Percentiles rank a stretch among this genome's conserved stretches.
These are phyloP conservation scores for Mus spicilegus DNA, from an alignment of 2,113 vertebrate species.

Conservation along the genomic window DNA sequence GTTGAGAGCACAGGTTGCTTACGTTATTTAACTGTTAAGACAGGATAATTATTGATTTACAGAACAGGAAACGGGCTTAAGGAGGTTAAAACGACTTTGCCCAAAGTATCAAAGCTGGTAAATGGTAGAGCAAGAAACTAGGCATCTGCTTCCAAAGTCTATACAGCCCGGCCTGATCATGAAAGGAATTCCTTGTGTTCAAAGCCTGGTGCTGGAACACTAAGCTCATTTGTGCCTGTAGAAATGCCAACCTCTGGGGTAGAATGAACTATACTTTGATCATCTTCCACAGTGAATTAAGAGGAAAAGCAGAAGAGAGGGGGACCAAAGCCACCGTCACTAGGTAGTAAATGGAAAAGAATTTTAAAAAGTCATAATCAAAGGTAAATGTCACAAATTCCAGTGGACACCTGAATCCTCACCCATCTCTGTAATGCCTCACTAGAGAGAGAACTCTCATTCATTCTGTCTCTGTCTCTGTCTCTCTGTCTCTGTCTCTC, in stretches of 20 bases:
- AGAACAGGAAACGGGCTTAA: conserved; percentile 34
- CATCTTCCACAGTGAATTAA: conserved; percentile 67
- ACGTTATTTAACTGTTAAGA: neutral
- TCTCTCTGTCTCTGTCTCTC: too few relatives aligned
- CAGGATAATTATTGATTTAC: neutral
- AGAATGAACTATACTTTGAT: conserved; percentile 75
- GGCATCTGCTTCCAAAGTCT: conserved; percentile 52
- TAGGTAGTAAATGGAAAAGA: conserved; percentile 58
- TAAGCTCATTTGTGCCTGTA: conserved; percentile 61
- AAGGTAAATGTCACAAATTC: conserved; percentile 58
- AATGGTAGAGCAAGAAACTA: conserved; percentile 18
- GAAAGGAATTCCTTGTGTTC: conserved; percentile 69
- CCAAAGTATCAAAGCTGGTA: conserved; percentile 49
- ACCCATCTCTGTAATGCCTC: conserved; percentile 24
- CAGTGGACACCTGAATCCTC: neutral
- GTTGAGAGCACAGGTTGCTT: neutral
- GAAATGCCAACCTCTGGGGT: conserved; percentile 54
- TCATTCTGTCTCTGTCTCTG: too few relatives aligned
- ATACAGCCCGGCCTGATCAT: neutral
- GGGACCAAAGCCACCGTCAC: neutral
- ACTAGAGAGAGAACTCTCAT: neutral
- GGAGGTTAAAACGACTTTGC: conserved; percentile 15
- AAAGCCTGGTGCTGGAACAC: conserved; percentile 56
- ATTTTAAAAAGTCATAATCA: conserved; percentile 60
- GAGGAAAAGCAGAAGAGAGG: conserved; percentile 56